Evolutionary conservation across 2,888 invertebrate genomes (phyloP).

Genomic region (Brenthis daphne): DNA sequence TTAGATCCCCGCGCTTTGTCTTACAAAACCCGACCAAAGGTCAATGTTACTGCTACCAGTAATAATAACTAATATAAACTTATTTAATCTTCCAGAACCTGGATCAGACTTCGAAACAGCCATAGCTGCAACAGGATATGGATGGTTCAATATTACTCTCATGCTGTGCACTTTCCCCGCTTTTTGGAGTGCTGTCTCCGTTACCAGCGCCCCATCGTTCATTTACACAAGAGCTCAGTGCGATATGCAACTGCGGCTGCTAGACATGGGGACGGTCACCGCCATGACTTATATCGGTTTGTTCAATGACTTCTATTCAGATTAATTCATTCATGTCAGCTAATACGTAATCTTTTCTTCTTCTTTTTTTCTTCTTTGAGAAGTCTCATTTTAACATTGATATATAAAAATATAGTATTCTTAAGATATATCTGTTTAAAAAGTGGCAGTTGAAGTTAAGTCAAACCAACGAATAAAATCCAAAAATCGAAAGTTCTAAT

Average conservation of each 20-base stretch:
- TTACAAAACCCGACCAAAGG: background rate
- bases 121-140: slow-evolving; percentile 85
- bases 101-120: slow-evolving; percentile 87
- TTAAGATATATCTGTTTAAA: too few relatives aligned
- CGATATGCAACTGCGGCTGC: slow-evolving; percentile 84
- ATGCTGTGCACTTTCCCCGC: slow-evolving; percentile 84
- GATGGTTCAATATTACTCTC: slow-evolving; percentile 85
- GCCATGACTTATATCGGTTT: slow-evolving; percentile 88
- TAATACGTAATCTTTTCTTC: too few relatives aligned
- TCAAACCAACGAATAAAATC: too few relatives aligned
- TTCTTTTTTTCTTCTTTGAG: too few relatives aligned
- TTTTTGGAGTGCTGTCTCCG: slow-evolving; percentile 86
- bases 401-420: too few relatives aligned
- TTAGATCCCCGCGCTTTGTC: background rate
- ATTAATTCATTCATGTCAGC: background rate
- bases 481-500: too few relatives aligned
- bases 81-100: slow-evolving; percentile 40
- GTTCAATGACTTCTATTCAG: background rate
- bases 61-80: background rate
- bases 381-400: too few relatives aligned
- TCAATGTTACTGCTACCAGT: background rate
- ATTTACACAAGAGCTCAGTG: slow-evolving; percentile 89
- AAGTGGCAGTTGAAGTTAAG: too few relatives aligned
- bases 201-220: slow-evolving; percentile 87
- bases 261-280: slow-evolving; percentile 87